Percentiles rank a stretch among this genome's conserved stretches.
These are phyloP conservation scores for Trichechus manatus DNA, from an alignment of 2,113 vertebrate genomes.

Conservation along the genomic window DNA sequence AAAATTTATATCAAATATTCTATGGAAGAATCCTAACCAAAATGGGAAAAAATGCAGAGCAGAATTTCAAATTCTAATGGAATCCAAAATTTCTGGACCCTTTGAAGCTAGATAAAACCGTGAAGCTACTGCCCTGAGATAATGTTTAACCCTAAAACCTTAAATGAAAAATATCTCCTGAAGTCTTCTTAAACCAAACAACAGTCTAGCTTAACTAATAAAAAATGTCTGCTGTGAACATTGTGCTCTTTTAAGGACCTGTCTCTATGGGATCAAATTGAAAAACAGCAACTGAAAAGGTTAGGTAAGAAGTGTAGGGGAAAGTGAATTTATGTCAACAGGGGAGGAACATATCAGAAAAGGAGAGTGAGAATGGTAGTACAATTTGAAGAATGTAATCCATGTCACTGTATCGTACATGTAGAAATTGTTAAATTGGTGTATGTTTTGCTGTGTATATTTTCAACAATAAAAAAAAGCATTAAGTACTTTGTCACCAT, in stretches of 20 bases:
- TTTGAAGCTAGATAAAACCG: neutral
- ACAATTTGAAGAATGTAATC: too few relatives aligned
- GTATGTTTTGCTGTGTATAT: too few relatives aligned
- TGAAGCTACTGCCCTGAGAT: neutral
- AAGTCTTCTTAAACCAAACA: neutral
- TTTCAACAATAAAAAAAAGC: too few relatives aligned
- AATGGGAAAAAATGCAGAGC: neutral
- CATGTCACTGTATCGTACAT: too few relatives aligned
- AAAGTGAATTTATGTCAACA: too few relatives aligned
- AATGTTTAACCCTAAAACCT: neutral
- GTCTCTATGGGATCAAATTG: neutral
- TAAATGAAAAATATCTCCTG: neutral
- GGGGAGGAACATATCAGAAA: too few relatives aligned
- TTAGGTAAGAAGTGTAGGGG: too few relatives aligned
- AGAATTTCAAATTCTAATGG: neutral
- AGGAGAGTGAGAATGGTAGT: too few relatives aligned
- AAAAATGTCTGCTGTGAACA: neutral
- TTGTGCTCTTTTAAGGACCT: neutral
- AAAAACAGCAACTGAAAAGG: neutral
- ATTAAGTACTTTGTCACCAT: too few relatives aligned
- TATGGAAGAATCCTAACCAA: neutral
- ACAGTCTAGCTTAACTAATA: neutral
- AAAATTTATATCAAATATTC: neutral
- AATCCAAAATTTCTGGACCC: neutral
- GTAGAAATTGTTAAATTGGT: too few relatives aligned